A percentile compares a stretch with the other conserved stretches of the same genome.
phyloP scores from a whole-genome alignment of 1,140 invertebrate genomes.

The Nylanderia fulva region DNA sequence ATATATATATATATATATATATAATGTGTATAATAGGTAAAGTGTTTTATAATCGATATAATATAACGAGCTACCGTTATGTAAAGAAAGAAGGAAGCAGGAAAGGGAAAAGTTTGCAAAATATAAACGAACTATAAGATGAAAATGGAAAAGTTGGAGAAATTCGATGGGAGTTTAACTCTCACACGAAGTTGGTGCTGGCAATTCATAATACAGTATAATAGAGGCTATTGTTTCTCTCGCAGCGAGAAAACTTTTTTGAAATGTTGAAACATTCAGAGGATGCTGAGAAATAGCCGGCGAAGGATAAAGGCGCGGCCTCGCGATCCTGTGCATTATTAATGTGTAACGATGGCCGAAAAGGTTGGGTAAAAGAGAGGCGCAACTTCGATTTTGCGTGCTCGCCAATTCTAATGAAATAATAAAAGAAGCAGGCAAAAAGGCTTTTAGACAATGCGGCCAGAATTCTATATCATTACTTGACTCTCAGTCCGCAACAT shows the following conservation, averaged over 20 bases:
- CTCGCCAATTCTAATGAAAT: constrained; percentile 49
- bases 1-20: background rate
- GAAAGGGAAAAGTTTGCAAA: background rate
- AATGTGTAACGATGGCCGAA: constrained; percentile 59
- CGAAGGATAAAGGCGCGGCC: constrained; percentile 26
- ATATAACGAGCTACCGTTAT: background rate
- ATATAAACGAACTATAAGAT: constrained; percentile 41
- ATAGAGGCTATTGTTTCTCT: constrained; percentile 66
- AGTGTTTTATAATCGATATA: constrained; percentile 14
- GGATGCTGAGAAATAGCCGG: constrained; percentile 49
- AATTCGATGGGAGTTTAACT: constrained; percentile 21
- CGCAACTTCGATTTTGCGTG: constrained; percentile 26
- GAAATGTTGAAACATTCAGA: constrained; percentile 62
- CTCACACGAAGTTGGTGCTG: constrained; percentile 24
- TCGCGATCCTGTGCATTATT: constrained; percentile 63
- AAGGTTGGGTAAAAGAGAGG: constrained; percentile 27
- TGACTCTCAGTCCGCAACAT: background rate
- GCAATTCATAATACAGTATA: constrained; percentile 66
- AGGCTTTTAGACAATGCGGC: background rate
- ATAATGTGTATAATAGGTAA: too few species aligned
- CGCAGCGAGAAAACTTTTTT: constrained; percentile 51
- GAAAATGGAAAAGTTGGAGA: constrained; percentile 43
- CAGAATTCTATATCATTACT: background rate
- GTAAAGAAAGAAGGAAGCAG: background rate
- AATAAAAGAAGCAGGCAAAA: constrained; percentile 22